Evolutionary conservation across 2,888 invertebrate genomes (phyloP).

Genomic region (Xanthia togata): DNA sequence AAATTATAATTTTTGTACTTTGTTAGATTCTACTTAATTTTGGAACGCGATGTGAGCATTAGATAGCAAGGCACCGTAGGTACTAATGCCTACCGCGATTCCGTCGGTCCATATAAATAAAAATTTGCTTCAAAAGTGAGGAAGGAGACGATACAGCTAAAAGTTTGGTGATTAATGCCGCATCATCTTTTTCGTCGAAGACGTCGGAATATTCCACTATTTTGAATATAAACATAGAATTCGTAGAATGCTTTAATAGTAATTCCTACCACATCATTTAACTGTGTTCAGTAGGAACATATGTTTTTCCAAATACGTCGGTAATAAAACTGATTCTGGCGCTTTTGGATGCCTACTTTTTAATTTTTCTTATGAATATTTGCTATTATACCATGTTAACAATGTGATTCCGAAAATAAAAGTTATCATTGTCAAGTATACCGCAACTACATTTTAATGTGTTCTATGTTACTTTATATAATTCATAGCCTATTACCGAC

Average conservation of each 20-base stretch:
- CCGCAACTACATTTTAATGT: too few relatives aligned
- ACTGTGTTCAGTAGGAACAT: background rate
- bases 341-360: too few relatives aligned
- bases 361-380: too few relatives aligned
- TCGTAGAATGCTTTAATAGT: background rate
- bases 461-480: too few relatives aligned
- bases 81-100: background rate
- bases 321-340: too few relatives aligned
- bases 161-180: background rate
- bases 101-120: background rate
- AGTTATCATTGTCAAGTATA: too few relatives aligned
- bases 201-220: background rate
- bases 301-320: background rate
- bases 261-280: background rate
- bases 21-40: background rate
- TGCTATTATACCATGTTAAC: too few relatives aligned
- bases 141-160: background rate
- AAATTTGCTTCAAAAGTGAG: background rate
- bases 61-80: background rate
- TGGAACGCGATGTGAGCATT: background rate
- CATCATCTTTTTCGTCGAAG: background rate
- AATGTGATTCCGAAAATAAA: too few relatives aligned
- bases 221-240: background rate
- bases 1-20: background rate
- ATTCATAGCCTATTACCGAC: background rate